These are phyloP conservation scores for Wasmannia auropunctata DNA, from an alignment of 1,140 invertebrate genomes.

Conservation along the genomic window DNA sequence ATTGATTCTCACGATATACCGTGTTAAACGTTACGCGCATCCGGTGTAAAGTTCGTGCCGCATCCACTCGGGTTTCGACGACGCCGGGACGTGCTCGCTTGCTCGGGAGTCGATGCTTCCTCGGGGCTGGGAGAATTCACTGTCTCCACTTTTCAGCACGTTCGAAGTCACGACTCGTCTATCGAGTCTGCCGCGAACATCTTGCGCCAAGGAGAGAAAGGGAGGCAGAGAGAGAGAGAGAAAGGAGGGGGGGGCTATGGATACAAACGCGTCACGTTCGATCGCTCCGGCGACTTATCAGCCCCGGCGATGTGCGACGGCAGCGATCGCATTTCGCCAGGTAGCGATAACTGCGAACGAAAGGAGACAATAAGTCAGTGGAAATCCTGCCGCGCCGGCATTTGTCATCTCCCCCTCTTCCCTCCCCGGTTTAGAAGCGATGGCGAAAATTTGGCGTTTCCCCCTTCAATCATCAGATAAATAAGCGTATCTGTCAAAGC, in stretches of 20 bases:
- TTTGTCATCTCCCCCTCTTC: background rate
- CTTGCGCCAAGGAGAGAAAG: constrained; percentile 1
- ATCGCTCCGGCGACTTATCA: constrained; percentile 49
- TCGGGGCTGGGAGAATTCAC: constrained; percentile 35
- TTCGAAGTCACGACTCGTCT: constrained; percentile 44
- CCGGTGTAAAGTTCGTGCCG: constrained; percentile 46
- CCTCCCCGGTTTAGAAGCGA: background rate
- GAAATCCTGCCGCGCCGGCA: constrained; percentile 7
- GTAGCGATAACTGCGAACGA: constrained; percentile 45
- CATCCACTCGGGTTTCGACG: constrained; percentile 34
- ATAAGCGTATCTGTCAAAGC: background rate
- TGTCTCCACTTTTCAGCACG: constrained; percentile 48
- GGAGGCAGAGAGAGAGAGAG: background rate
- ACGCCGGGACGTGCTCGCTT: constrained; percentile 31
- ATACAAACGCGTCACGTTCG: constrained; percentile 54
- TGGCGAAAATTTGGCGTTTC: background rate
- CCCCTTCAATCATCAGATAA: background rate
- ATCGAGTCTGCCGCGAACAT: constrained; percentile 45
- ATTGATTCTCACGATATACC: constrained; percentile 34
- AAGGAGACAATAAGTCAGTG: constrained; percentile 45
- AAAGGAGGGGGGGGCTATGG: background rate
- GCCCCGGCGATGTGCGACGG: constrained; percentile 15
- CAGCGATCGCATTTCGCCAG: constrained; percentile 46
- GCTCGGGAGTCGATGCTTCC: constrained; percentile 11
- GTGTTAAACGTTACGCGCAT: constrained; percentile 46